Conservation (phyloP, 2,797 vertebrate genomes). For the Sciaenops ocellatus region DNA sequence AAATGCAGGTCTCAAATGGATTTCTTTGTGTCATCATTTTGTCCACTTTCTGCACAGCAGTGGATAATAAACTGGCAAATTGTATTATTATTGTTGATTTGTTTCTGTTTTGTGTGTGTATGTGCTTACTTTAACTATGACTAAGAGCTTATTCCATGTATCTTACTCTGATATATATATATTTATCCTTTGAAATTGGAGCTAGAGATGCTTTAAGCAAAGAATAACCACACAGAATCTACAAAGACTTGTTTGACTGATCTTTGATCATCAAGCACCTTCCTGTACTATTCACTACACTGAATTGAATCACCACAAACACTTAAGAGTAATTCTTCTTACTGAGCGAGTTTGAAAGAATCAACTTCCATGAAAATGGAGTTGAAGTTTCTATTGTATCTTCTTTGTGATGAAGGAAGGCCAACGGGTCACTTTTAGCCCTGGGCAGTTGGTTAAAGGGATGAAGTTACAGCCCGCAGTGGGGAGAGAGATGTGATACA, state of each 20-base stretch:
- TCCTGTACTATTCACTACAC: conserved; percentile 24
- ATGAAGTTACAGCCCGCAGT: conserved; percentile 61
- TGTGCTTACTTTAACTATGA: not conserved
- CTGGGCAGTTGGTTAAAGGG: conserved; percentile 27
- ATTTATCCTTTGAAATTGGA: conserved; percentile 37
- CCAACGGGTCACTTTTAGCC: conserved; percentile 55
- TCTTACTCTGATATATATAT: not conserved
- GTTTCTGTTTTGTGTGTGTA: too few relatives aligned
- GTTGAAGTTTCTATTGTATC: conserved; percentile 35
- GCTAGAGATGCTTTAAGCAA: conserved; percentile 20
- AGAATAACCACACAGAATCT: not conserved
- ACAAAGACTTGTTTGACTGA: conserved; percentile 32
- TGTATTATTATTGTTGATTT: too few relatives aligned
- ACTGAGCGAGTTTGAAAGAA: conserved; percentile 22
- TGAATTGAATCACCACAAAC: conserved; percentile 13
- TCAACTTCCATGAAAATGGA: conserved; percentile 25
- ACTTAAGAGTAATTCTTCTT: conserved; percentile 30
- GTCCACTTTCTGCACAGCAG: not conserved
- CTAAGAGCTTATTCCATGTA: not conserved
- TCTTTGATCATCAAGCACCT: conserved; percentile 32
- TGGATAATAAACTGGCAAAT: too few relatives aligned
- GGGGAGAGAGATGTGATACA: conserved; percentile 18
- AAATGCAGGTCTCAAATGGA: not conserved
- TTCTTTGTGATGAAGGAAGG: conserved; percentile 37
- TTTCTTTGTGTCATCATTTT: not conserved